phyloP scores from a whole-genome alignment of 2,888 invertebrate species.

The Gymnoscelis rufifasciata region DNA sequence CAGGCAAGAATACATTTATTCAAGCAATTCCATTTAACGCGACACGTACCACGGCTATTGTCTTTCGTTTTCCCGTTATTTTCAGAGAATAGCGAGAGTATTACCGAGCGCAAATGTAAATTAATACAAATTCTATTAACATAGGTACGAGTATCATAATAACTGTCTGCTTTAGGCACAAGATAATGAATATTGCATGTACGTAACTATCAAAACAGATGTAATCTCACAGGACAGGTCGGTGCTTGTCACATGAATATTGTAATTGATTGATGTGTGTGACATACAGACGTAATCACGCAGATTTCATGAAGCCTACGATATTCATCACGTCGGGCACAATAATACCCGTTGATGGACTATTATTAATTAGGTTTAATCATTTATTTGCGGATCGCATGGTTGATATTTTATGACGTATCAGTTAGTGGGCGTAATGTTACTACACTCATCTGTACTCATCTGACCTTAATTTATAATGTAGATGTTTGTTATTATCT shows the following conservation, averaged over 20 bases:
- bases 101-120: conserved; percentile 7
- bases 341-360: background rate
- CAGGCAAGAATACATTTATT: too few species aligned
- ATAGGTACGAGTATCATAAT: conserved; percentile 11
- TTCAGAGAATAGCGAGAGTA: background rate
- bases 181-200: conserved; percentile 17
- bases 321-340: too few species aligned
- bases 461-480: too few species aligned
- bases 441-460: too few species aligned
- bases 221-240: conserved; percentile 27
- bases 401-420: too few species aligned
- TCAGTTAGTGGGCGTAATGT: too few species aligned
- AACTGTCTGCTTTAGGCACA: conserved; percentile 5
- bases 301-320: background rate
- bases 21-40: too few species aligned
- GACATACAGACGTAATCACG: conserved; percentile 5
- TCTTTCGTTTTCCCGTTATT: too few species aligned
- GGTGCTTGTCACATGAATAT: conserved; percentile 26
- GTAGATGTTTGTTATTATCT: too few species aligned
- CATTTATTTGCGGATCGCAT: too few species aligned
- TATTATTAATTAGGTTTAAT: background rate
- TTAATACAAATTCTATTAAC: too few species aligned
- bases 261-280: conserved; percentile 24
- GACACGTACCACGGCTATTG: too few species aligned
- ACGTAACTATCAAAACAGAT: conserved; percentile 27